These are phyloP conservation scores for Tethea ocularis DNA, from an alignment of 2,888 invertebrate species.

Conservation along the genomic window DNA sequence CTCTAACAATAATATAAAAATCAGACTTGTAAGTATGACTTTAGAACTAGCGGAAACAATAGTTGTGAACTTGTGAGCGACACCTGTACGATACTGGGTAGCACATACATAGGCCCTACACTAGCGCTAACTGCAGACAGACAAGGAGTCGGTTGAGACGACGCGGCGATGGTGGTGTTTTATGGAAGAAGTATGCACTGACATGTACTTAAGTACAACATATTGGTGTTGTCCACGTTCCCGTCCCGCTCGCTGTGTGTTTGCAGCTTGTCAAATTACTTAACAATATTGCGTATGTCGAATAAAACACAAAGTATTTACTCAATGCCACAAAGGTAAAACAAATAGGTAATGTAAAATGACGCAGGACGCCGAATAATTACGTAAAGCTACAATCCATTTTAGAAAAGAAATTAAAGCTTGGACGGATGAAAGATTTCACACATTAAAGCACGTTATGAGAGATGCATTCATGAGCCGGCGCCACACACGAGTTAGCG, in stretches of 20 bases:
- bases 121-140: neutral
- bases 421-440: neutral
- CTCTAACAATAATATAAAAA: neutral
- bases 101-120: no score
- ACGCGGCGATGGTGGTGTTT: neutral
- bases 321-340: neutral
- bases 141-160: neutral
- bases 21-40: slow-evolving; percentile 8
- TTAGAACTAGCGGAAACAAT: slow-evolving; percentile 1
- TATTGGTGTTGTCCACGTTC: neutral
- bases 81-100: neutral
- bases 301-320: neutral
- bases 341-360: neutral
- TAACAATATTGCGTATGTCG: neutral
- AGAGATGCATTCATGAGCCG: neutral
- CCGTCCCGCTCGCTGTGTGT: neutral
- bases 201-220: neutral
- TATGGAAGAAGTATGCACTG: neutral
- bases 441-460: neutral
- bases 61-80: neutral
- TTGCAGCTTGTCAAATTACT: neutral
- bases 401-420: neutral
- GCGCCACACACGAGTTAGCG: slow-evolving; percentile 13
- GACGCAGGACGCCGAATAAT: neutral
- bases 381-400: neutral